phyloP scores from a whole-genome alignment of 2,888 invertebrate genomes.

The Aphidoletes aphidimyza region DNA sequence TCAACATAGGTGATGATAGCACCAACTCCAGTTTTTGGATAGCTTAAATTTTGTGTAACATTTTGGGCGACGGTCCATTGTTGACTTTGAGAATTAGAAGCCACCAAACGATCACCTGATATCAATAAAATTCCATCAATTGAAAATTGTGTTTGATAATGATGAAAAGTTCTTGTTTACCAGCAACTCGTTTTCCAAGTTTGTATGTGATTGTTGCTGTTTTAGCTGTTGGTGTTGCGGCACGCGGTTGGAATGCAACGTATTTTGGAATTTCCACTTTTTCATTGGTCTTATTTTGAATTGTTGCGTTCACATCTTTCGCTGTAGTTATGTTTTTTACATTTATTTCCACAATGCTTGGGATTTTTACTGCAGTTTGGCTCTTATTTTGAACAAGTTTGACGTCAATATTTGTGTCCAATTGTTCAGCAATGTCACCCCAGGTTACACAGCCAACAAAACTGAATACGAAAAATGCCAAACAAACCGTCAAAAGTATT shows the following conservation, averaged over 20 bases:
- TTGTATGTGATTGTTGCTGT: neutral
- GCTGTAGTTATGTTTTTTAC: no score
- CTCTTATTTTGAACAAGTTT: neutral
- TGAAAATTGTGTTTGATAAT: no score
- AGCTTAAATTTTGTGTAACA: constrained; percentile 61
- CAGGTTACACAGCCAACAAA: no score
- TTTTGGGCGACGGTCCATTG: constrained; percentile 61
- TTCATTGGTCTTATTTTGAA: no score
- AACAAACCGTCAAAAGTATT: no score
- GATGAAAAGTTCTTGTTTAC: neutral
- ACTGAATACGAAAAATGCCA: no score
- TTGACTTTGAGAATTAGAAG: constrained; percentile 60
- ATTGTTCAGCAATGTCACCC: no score
- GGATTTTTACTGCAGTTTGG: no score
- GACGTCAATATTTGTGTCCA: neutral
- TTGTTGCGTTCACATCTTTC: no score
- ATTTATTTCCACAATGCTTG: no score
- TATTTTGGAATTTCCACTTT: no score
- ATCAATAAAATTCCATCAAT: neutral
- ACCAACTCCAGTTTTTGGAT: constrained; percentile 60
- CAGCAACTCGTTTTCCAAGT: neutral
- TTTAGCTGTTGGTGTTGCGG: neutral
- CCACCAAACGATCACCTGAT: constrained; percentile 62
- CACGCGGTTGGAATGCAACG: neutral
- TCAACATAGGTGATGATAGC: constrained; percentile 62